A percentile compares a stretch with the other conserved stretches of the same genome.
Conservation (phyloP, 2,888 invertebrate genomes). For the Ochropacha duplaris region DNA sequence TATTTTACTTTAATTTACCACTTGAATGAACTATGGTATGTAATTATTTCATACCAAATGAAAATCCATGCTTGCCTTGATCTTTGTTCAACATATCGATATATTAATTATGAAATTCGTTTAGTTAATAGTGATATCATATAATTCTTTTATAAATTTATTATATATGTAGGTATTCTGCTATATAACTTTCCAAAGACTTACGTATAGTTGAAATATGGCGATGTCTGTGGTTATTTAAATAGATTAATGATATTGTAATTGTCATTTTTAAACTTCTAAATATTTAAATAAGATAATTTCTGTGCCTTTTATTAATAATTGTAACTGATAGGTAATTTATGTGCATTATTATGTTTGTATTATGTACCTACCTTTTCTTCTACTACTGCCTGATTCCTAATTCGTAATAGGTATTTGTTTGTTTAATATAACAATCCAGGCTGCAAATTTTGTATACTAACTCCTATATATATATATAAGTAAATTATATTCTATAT, state of each 20-base stretch:
- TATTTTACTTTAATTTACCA: neutral
- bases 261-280: neutral
- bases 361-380: neutral
- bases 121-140: conserved; percentile 4
- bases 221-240: conserved; percentile 9
- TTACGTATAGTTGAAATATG: conserved; percentile 23
- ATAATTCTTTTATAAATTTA: neutral
- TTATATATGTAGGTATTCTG: conserved; percentile 12
- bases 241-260: conserved; percentile 7
- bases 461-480: neutral
- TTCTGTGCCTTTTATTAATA: conserved; percentile 32
- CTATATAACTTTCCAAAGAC: conserved; percentile 41
- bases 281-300: conserved; percentile 3
- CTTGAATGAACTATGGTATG: neutral
- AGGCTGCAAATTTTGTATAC: neutral
- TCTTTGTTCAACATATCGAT: neutral
- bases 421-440: neutral
- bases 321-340: conserved; percentile 36
- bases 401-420: neutral
- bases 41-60: neutral
- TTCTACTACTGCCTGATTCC: neutral
- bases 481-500: too few species aligned
- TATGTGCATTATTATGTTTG: conserved; percentile 29
- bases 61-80: neutral
- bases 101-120: conserved; percentile 4